Evolutionary conservation across 2,888 invertebrate genomes (phyloP).

Genomic region (Lasius fuliginosus): DNA sequence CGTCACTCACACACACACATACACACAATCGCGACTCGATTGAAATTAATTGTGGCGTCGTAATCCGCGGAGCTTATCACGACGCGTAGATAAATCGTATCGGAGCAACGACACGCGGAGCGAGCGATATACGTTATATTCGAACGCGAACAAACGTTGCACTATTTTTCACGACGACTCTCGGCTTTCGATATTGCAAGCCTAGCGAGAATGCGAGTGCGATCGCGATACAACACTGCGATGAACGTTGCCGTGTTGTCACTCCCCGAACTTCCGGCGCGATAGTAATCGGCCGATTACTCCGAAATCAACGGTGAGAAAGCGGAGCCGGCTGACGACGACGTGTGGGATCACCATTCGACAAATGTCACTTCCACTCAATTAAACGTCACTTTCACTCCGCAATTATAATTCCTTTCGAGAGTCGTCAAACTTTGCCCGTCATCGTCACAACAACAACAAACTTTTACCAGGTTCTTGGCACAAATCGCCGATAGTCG

Average conservation of each 20-base stretch:
- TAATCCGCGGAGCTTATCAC: slow-evolving; percentile 10
- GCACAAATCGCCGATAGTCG: slow-evolving; percentile 3
- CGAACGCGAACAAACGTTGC: not conserved
- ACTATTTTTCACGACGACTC: not conserved
- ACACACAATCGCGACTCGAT: not conserved
- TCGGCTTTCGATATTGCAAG: not conserved
- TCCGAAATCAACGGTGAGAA: not conserved
- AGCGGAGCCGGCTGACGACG: not conserved
- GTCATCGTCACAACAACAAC: not conserved
- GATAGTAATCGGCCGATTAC: no score
- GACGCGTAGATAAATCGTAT: slow-evolving; percentile 24
- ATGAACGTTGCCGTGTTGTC: not conserved
- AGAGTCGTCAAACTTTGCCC: not conserved
- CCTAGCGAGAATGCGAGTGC: not conserved
- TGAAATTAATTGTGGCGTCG: not conserved
- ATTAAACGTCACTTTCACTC: not conserved
- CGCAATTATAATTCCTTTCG: not conserved
- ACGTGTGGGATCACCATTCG: not conserved
- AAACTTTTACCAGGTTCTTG: not conserved
- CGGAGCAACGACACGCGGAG: no score
- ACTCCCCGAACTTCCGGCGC: not conserved
- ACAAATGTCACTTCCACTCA: slow-evolving; percentile 8
- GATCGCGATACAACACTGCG: not conserved
- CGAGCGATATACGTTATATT: not conserved
- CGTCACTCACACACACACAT: not conserved